phyloP scores from a whole-genome alignment of 2,888 invertebrate species.

The Drosophila nigricruria region DNA sequence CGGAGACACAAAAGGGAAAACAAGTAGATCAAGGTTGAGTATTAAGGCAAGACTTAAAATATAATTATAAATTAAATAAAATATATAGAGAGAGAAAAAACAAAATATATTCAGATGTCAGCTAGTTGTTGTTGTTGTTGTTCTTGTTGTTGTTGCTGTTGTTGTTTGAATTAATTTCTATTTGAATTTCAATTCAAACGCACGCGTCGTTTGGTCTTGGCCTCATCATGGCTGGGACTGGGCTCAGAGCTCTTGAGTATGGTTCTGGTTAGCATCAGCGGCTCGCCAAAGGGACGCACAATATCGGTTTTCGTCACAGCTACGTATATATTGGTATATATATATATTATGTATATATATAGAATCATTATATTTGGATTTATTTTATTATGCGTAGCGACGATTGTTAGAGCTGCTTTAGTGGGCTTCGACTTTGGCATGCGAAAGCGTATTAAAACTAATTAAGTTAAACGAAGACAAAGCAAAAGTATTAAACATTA shows the following conservation, averaged over 20 bases:
- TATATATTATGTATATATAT: constrained; percentile 14
- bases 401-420: constrained; percentile 38
- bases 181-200: constrained; percentile 49
- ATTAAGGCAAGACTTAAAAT: constrained; percentile 12
- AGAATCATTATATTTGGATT: constrained; percentile 17
- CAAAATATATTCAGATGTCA: constrained; percentile 31
- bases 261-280: constrained; percentile 88
- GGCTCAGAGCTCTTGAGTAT: constrained; percentile 53
- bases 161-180: constrained; percentile 18
- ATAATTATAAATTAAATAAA: constrained; percentile 33
- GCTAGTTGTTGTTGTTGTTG: constrained; percentile 28
- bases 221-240: constrained; percentile 39
- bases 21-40: constrained; percentile 8
- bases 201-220: constrained; percentile 54
- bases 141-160: constrained; percentile 5
- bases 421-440: constrained; percentile 29
- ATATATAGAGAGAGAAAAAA: constrained; percentile 12
- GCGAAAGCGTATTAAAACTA: constrained; percentile 65
- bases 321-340: constrained; percentile 19
- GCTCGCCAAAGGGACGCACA: constrained; percentile 92
- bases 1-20: constrained; percentile 6
- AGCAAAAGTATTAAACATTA: constrained; percentile 69
- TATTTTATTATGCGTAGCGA: constrained; percentile 3
- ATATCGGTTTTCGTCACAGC: constrained; percentile 77
- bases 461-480: constrained; percentile 73